Base-by-base conservation (phyloP, 2,888 invertebrate species). In the Rhimphoctona megacephalus region DNA sequence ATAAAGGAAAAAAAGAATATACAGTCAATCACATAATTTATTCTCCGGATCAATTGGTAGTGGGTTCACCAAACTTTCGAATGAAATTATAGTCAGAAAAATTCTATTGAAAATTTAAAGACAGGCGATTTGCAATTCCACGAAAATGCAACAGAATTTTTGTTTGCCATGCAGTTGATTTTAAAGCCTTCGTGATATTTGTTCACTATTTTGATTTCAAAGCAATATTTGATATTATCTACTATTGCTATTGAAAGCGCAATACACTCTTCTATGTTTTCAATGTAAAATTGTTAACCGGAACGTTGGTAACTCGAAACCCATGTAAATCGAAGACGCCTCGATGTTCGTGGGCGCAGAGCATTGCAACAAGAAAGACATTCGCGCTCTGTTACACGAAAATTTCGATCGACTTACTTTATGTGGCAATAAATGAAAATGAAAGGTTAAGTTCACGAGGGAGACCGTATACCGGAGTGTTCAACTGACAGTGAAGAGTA, bases 401-500 rank as follows among this genome's bases (percentile, higher is more conserved):
- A 81, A 77, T 85, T 82, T 85, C 73, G 69, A 82, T 82, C 78
- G 61, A 54, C 46, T 39, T 54, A 36, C 72, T 19, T 25, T 11
- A 25, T 19, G 61, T 72, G 49, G n/a, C 52, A 52, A 73, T 78
- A 78, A 85, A 69, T 79, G 78, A 81, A 74, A 72, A 64, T 49
- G 11, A 77, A 64, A 52, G 52, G 72, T 67, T 36, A 76, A 9
- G 36, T 14, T 25, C 39, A 30, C 36, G 39, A 52, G 19, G 6
- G 49, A 46, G 70, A 61, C 11, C 11, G 36, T 61, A 66, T 52
- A 66, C 73, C 80, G 67, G 61, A 57, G 82, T 82, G 64, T 76
- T 43, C 69, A 57, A 36, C 57, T 70, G 80, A 19, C 61, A 36
- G 80, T 73, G 86, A 84, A 66, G 84, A 86, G 84, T 81, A 82